Conservation (phyloP, 2,113 vertebrate genomes). For the Galeopterus variegatus region DNA sequence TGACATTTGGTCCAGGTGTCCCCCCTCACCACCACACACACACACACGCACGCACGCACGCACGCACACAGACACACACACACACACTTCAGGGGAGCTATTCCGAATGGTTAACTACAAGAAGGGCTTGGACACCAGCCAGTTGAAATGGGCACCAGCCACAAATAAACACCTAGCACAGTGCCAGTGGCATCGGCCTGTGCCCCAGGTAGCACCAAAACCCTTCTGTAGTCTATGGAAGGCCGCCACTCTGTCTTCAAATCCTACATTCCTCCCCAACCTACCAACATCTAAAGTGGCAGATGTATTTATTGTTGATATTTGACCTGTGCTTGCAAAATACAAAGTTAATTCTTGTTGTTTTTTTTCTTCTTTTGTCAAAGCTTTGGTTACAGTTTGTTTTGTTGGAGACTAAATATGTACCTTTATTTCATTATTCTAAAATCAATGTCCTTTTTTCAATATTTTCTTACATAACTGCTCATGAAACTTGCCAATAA, state of each 20-base stretch:
- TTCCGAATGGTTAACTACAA: background rate
- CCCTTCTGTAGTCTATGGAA: background rate
- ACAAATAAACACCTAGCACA: background rate
- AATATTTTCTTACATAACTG: background rate
- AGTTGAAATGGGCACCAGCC: background rate
- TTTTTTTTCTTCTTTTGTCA: constrained; percentile 28
- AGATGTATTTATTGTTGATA: background rate
- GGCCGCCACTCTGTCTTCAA: background rate
- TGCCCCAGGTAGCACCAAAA: background rate
- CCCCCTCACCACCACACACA: too few relatives aligned
- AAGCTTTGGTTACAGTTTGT: constrained; percentile 22
- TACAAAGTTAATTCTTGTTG: background rate
- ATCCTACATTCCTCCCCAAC: background rate
- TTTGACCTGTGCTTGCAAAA: background rate
- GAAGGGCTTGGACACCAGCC: background rate
- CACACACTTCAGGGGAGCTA: accelerated
- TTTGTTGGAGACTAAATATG: background rate
- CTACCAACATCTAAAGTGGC: background rate
- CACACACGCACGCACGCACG: background rate
- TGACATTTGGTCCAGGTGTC: background rate
- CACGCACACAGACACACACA: background rate
- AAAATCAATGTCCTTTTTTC: background rate
- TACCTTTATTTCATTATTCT: background rate
- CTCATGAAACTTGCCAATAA: background rate
- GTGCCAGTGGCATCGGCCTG: accelerated